Conservation (phyloP, 2,113 vertebrate species). For the Ondatra zibethicus region DNA sequence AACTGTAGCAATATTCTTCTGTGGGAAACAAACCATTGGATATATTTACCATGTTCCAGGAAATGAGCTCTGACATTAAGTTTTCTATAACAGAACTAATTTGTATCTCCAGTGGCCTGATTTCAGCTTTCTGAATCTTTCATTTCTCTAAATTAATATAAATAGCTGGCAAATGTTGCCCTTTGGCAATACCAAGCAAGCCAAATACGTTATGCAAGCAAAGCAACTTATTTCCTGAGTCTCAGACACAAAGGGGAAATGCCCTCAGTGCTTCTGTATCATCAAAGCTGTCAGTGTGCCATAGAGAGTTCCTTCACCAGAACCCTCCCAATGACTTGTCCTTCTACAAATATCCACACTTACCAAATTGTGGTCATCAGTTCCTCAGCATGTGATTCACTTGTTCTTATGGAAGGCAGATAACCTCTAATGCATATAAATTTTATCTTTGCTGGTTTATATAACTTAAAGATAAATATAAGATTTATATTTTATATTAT, state of each 20-base stretch:
- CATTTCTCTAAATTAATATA: conserved; percentile 45
- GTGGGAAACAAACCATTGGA: background rate
- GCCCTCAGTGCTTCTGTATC: background rate
- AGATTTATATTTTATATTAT: background rate
- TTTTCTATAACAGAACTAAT: conserved; percentile 50
- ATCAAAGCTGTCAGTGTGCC: background rate
- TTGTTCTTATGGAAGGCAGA: background rate
- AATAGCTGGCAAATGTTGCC: conserved; percentile 20
- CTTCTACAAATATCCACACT: background rate
- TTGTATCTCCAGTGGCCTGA: conserved; percentile 3
- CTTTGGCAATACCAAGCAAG: background rate
- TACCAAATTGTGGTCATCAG: background rate
- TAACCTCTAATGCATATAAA: background rate
- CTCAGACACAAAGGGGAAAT: background rate
- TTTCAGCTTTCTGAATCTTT: conserved; percentile 51
- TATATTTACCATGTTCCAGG: conserved; percentile 13
- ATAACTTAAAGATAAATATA: background rate
- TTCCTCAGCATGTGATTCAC: background rate
- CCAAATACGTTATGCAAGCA: conserved; percentile 10
- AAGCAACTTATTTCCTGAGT: conserved; percentile 14
- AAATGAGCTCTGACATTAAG: conserved; percentile 36
- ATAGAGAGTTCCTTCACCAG: background rate
- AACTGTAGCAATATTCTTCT: conserved; percentile 33
- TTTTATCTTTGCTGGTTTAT: background rate
- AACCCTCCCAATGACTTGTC: background rate